A percentile compares a stretch with the other conserved stretches of the same genome.
phyloP scores from a whole-genome alignment of 2,888 invertebrate genomes.

The Ligdia adustata region DNA sequence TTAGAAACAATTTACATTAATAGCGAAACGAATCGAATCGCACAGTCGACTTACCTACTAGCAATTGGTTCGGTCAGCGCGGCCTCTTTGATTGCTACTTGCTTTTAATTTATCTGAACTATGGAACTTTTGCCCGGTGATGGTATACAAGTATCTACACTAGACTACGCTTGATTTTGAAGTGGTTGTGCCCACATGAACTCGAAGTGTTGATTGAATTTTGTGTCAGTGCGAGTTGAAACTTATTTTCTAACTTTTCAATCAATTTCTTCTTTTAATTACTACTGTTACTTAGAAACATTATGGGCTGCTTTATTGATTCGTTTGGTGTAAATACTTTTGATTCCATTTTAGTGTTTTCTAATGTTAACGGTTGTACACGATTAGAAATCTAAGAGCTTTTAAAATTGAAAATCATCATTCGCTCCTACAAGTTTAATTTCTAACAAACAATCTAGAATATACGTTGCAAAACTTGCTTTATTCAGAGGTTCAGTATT shows the following conservation, averaged over 20 bases:
- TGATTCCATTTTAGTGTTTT: slow-evolving; percentile 2
- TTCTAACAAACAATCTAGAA: too few species aligned
- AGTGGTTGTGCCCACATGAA: neutral
- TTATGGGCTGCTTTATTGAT: slow-evolving; percentile 23
- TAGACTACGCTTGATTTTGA: neutral
- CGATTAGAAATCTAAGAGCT: slow-evolving; percentile 1
- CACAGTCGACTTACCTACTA: slow-evolving; percentile 33
- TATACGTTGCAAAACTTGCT: too few species aligned
- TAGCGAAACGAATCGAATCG: slow-evolving; percentile 39
- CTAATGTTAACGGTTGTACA: slow-evolving; percentile 1
- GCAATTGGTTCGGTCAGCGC: slow-evolving; percentile 42
- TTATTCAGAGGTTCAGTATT: too few species aligned
- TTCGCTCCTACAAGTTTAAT: too few species aligned
- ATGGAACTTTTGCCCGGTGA: slow-evolving; percentile 8
- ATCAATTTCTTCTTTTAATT: slow-evolving; percentile 21
- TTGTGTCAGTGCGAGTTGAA: neutral
- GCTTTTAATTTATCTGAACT: slow-evolving; percentile 16
- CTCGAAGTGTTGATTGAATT: neutral
- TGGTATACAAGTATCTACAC: neutral
- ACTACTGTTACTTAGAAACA: slow-evolving; percentile 22
- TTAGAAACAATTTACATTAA: slow-evolving; percentile 30
- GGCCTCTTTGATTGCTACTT: slow-evolving; percentile 53
- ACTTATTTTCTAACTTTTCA: slow-evolving; percentile 19
- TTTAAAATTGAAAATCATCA: slow-evolving; percentile 1
- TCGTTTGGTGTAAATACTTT: slow-evolving; percentile 22